Evolutionary conservation across 2,797 vertebrate species (phyloP), one percentile per base, ranked within the genome.

Genomic region (Tadarida brasiliensis): DNA sequence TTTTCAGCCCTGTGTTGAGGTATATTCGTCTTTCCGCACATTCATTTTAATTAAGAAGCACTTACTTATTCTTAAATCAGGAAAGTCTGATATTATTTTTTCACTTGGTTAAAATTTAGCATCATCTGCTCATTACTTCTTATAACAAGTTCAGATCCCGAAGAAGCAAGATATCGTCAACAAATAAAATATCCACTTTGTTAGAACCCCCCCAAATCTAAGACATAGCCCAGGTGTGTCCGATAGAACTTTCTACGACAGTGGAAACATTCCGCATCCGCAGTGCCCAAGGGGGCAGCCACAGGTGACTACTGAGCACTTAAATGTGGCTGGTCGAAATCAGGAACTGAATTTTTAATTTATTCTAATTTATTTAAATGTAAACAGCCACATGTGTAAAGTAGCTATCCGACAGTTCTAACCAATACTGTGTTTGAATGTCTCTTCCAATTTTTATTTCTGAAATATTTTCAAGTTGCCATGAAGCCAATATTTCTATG

Each of bases 381-480:
- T 90, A 47, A 87, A 73, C 1, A 78, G 57, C 1, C 19, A 51
- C 16, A 11, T 35, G 5, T 61, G 24, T 15, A 44, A 63, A 54
- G 9, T 6, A 77, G 22, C 16, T 24, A 22, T 28, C 1, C 0
- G 11, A 11, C 4, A 44, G 15, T 82, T 93, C 49, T 67, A 33
- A 68, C 20, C 30, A 39, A 82, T 22, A 49, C 51, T 3, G 4
- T 28, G 35, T 30, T 87, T 71, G 22, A 80, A 49, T 61, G n/a
- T 65, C 16, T 78, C 59, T 47, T 24, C 12, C 5, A 61, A 44
- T n/a, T 68, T 83, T 88, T 61, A 74, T 84, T 71, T 61, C 61
- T 85, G 56, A 90, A 91, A 85, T 67, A 71, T 65, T 76, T 93
- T 91, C 44, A 93, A 71, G 49, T n/a, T 49, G 44, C 33, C 22